Conservation (phyloP, 2,888 invertebrate species). For the Cactoblastis cactorum region DNA sequence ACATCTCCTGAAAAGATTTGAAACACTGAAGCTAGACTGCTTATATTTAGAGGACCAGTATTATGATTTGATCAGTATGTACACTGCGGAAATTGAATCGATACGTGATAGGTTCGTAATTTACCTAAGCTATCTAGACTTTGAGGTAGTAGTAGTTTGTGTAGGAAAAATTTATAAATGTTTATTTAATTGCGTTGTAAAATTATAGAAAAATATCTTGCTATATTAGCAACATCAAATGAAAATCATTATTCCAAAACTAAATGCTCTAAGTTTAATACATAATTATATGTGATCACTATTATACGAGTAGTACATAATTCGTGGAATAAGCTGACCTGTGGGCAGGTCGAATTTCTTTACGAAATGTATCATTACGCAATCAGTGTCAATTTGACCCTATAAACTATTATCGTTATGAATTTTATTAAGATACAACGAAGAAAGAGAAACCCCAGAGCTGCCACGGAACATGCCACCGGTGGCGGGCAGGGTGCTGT, state of each 20-base stretch:
- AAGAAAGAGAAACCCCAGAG: conserved; percentile 85
- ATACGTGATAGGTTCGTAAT: conserved; percentile 80
- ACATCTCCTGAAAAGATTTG: conserved; percentile 80
- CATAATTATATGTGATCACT: no score
- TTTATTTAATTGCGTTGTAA: no score
- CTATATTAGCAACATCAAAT: no score
- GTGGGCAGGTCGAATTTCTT: no score
- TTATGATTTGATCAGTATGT: conserved; percentile 83
- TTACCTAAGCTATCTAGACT: not conserved
- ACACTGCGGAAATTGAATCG: conserved; percentile 83
- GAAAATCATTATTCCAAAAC: no score
- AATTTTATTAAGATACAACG: conserved; percentile 82
- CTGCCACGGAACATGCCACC: conserved; percentile 88
- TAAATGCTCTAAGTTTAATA: no score
- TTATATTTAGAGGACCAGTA: conserved; percentile 87
- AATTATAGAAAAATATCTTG: no score
- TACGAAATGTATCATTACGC: no score
- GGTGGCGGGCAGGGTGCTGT: conserved; percentile 88
- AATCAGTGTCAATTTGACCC: no score
- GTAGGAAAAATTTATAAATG: not conserved
- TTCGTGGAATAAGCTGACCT: no score
- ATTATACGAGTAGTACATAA: no score
- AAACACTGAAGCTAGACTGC: conserved; percentile 84
- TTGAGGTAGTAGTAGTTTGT: not conserved
- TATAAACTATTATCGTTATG: not conserved